Conservation (phyloP, 2,113 vertebrate species). For the Petaurus breviceps region DNA sequence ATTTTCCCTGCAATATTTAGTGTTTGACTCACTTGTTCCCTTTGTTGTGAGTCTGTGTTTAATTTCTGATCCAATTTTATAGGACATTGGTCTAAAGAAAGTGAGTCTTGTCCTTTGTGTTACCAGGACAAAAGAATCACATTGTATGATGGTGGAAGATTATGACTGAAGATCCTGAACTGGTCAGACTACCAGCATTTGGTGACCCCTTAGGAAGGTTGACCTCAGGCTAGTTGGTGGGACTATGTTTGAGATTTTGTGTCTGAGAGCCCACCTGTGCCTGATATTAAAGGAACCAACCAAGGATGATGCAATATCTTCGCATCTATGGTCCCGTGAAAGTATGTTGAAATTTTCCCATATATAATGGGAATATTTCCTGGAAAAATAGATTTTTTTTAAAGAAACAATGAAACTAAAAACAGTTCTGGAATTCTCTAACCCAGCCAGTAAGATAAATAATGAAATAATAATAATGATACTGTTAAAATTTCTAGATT, state of each 20-base stretch:
- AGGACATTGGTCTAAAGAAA: not conserved
- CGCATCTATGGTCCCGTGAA: not conserved
- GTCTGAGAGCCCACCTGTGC: not conserved
- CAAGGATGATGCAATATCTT: conserved; percentile 19
- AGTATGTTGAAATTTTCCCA: not conserved
- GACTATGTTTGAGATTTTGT: not conserved
- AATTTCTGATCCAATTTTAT: not conserved
- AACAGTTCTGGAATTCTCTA: not conserved
- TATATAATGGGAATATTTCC: conserved; percentile 38
- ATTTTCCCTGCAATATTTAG: not conserved
- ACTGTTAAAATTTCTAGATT: not conserved
- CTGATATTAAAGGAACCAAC: not conserved
- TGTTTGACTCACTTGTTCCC: not conserved
- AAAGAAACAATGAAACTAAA: not conserved
- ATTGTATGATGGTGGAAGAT: not conserved
- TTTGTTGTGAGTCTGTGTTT: not conserved
- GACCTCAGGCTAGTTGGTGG: not conserved
- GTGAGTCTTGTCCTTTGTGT: not conserved
- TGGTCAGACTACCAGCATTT: not conserved
- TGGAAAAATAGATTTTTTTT: not conserved
- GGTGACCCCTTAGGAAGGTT: not conserved
- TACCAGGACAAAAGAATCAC: not conserved
- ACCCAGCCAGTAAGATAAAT: not conserved
- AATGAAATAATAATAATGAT: not conserved
- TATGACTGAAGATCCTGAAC: not conserved